Evolutionary conservation across 2,888 invertebrate genomes (phyloP).

Genomic region (Matsumyia berberina): DNA sequence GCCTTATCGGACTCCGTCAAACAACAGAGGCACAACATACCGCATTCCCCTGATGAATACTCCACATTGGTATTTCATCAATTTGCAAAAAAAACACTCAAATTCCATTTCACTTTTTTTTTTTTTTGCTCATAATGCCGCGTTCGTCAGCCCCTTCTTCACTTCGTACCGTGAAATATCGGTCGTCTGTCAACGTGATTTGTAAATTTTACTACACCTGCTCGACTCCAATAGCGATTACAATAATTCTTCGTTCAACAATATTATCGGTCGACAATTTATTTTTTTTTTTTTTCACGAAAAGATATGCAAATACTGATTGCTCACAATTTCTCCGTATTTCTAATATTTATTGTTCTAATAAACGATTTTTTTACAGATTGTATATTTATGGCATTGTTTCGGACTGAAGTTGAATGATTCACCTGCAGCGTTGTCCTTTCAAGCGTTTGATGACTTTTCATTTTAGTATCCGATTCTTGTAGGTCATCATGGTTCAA

Average conservation of each 20-base stretch:
- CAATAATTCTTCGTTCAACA: slow-evolving; percentile 4
- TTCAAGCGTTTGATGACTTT: background rate
- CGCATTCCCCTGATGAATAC: slow-evolving; percentile 30
- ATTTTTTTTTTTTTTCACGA: background rate
- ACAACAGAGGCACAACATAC: background rate
- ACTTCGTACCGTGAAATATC: background rate
- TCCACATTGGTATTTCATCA: slow-evolving; percentile 22
- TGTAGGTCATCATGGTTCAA: slow-evolving; percentile 10
- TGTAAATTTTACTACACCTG: slow-evolving; percentile 14
- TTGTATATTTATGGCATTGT: background rate
- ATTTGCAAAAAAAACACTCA: slow-evolving; percentile 14
- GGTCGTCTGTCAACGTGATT: slow-evolving; percentile 19
- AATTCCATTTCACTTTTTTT: slow-evolving; percentile 8
- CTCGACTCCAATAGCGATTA: slow-evolving; percentile 6
- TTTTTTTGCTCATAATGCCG: slow-evolving; percentile 1
- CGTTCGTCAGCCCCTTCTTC: background rate
- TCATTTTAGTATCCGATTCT: slow-evolving; percentile 8
- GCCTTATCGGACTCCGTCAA: slow-evolving; percentile 33
- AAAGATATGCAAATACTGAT: slow-evolving; percentile 15
- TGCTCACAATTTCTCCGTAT: background rate
- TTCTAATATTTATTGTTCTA: slow-evolving; percentile 6
- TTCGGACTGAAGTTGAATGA: background rate
- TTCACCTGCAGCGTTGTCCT: background rate
- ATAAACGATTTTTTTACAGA: background rate
- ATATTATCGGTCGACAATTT: slow-evolving; percentile 2